Base-by-base conservation (phyloP, 2,888 invertebrate species). In the Loripinus fragilis region DNA sequence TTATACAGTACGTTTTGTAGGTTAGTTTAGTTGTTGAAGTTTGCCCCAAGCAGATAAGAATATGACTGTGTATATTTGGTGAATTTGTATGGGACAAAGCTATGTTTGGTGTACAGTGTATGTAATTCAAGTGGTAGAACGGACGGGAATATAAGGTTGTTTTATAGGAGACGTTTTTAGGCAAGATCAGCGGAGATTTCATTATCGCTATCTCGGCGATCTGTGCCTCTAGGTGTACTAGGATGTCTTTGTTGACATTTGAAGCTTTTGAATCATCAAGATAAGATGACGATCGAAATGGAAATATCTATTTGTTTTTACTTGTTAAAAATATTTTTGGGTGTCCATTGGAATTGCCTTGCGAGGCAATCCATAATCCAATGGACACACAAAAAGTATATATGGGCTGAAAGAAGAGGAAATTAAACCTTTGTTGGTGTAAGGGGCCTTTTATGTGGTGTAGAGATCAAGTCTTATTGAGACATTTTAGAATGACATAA, bases 11-110 rank as follows among this genome's bases (percentile, higher is more conserved):
- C 60, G 60, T 60, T 60, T 60, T 60, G 33, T 60, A 60, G 33
- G 60, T 23, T 60, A 60, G 60, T 60, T 60, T 60, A 60, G 33
- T 60, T 33, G 33, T 60, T 60, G 60, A 60, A 60, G 60, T 60
- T 60, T 60, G 60, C 60, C 60, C 60, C 33, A 60, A 60, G 60
- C 33, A 60, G 60, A 60, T 60, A 60, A 60, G 60, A 60, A 60
- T 33, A 60, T 60, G 60, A 60, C 60, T 60, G 60, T 60, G 33
- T 60, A 60, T 60, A 30, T 17, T 7, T 23, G 15, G 20, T 60
- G 60, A 60, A 33, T 60, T 60, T 60, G 60, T 60, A 60, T 60
- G 33, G 60, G 60, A 60, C 33, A 60, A 17, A 33, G 17, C 3
- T 60, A 33, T 60, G 60, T 33, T n/a, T 60, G 28, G 60, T 33